Base-by-base conservation (phyloP, 2,888 invertebrate genomes). In the Scrobipalpa costella region DNA sequence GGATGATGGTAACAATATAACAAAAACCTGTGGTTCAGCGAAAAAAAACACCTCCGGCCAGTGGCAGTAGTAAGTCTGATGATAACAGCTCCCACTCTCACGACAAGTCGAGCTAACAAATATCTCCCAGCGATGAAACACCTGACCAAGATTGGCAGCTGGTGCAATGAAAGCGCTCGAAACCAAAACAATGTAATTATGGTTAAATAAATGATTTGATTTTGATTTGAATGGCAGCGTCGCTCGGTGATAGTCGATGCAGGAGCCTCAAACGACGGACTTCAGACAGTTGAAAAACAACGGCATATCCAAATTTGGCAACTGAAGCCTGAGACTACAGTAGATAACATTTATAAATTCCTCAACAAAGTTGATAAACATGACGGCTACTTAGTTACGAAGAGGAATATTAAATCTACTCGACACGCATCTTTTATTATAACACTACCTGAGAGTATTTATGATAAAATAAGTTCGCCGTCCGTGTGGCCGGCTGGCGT, bases 231-330 rank as follows among this genome's bases (percentile, higher is more conserved):
- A n/a, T n/a, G n/a, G n/a, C n/a, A 44, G 44, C 44, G 44, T 13
- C 44, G 44, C 44, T 44, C 44, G 44, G 44, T 44, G n/a, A 7
- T 44, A 6, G 44, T 44, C 13, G 44, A 15, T 11, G 15, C n/a
- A 15, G 44, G 44, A 2, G 44, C 44, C 15, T n/a, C 15, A 11
- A 44, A 44, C n/a, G 44, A 44, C 7, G n/a, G 15, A 44, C 44
- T 44, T 44, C 44, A 44, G 15, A 44, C 44, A 44, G 44, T 44
- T 11, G 44, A 44, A 44, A 44, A n/a, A 44, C 44, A 44, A 44
- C 44, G 44, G 44, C 44, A 44, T 15, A 44, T 44, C 15, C 44
- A 44, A 11, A 44, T 44, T 11, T 44, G 44, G 44, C 44, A 44
- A 44, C n/a, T 44, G 15, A 44, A 44, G 13, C 44, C 44, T 15